Conservation (phyloP, 37 sponge, comb jelly and placozoan species). For the Agelas oroides region DNA sequence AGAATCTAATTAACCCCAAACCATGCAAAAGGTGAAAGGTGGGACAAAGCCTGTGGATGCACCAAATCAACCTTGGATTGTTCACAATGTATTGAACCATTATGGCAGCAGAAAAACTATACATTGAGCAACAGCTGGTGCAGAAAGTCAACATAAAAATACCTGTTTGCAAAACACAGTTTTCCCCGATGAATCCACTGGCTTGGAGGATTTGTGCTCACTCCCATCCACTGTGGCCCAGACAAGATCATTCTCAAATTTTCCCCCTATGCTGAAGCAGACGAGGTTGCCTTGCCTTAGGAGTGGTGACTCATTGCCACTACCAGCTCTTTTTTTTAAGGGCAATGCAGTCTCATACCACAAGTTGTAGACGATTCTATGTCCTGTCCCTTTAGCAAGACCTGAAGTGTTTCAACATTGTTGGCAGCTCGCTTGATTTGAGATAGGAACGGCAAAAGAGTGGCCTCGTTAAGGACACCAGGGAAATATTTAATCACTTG, state of each 20-base stretch:
- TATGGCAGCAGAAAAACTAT: too few relatives aligned
- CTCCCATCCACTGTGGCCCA: slow-evolving; percentile 20
- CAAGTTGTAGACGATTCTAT: not conserved
- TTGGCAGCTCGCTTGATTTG: not conserved
- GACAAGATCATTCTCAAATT: slow-evolving; percentile 6
- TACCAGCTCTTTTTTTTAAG: not conserved
- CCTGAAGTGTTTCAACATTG: not conserved
- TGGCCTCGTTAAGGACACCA: not conserved
- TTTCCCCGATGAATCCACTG: too few relatives aligned
- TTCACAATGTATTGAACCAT: too few relatives aligned
- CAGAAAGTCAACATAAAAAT: too few relatives aligned
- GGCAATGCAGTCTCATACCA: not conserved
- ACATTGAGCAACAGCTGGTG: too few relatives aligned
- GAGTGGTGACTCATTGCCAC: not conserved
- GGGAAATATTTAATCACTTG: not conserved
- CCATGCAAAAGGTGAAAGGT: too few relatives aligned
- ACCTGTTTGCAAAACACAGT: too few relatives aligned
- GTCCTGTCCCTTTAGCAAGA: not conserved
- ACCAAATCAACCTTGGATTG: too few relatives aligned
- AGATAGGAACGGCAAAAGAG: not conserved
- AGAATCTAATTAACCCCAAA: too few relatives aligned
- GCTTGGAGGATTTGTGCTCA: too few relatives aligned
- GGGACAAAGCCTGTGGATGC: too few relatives aligned
- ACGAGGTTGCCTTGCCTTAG: slow-evolving; percentile 16
- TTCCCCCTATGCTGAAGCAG: slow-evolving; percentile 15